These are phyloP conservation scores for Mungos mungo DNA, from an alignment of 2,113 vertebrate species.

Conservation along the genomic window DNA sequence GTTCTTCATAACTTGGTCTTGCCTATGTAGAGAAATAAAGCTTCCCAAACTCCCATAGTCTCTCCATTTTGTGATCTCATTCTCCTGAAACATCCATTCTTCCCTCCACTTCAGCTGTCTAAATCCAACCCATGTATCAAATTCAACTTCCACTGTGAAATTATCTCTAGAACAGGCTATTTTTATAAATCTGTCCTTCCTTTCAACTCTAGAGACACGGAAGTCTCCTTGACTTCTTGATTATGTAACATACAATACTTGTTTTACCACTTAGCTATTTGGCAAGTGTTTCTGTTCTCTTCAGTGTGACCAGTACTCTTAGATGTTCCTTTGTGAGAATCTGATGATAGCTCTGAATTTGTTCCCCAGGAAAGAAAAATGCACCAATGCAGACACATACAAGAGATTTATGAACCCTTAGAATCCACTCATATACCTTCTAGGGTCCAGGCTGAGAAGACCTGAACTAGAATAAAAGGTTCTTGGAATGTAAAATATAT, in stretches of 20 bases:
- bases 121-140: neutral
- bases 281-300: neutral
- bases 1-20: neutral
- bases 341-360: neutral
- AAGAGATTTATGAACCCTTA: neutral
- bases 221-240: neutral
- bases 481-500: neutral
- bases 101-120: neutral
- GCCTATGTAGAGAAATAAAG: neutral
- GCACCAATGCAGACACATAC: neutral
- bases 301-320: neutral
- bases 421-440: neutral
- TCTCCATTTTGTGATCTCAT: neutral
- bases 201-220: neutral
- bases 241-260: neutral
- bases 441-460: neutral
- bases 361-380: neutral
- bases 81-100: neutral
- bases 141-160: neutral
- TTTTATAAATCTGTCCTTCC: neutral
- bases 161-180: neutral
- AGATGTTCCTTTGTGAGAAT: neutral
- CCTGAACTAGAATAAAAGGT: neutral
- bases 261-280: neutral
- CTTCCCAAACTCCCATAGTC: neutral